Conservation (phyloP, 2,113 vertebrate genomes). For the Neotoma lepida region DNA sequence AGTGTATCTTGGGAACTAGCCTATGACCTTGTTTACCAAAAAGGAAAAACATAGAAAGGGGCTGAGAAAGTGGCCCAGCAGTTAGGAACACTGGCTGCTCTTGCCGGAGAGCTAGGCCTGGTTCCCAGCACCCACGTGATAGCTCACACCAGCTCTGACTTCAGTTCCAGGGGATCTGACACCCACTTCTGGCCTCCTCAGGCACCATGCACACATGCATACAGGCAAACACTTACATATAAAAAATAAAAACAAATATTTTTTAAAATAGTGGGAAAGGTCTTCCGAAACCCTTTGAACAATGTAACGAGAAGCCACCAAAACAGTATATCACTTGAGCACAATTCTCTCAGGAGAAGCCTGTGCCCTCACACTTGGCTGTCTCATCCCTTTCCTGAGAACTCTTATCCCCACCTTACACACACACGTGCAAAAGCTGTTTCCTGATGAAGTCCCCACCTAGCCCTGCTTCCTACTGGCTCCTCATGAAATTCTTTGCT, state of each 20-base stretch:
- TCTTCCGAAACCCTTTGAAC: not conserved
- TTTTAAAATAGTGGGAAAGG: not conserved
- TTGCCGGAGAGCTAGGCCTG: not conserved
- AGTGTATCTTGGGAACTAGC: not conserved
- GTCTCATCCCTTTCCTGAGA: not conserved
- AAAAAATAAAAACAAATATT: not conserved
- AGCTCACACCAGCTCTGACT: not conserved
- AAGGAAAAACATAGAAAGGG: not conserved
- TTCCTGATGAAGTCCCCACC: not conserved
- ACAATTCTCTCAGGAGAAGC: not conserved
- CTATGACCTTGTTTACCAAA: not conserved
- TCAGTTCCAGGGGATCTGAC: not conserved
- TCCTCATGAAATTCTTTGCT: not conserved
- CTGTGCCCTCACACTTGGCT: too few relatives aligned
- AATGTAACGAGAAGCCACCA: not conserved
- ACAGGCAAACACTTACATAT: not conserved
- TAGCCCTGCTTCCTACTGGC: not conserved
- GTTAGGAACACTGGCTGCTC: not conserved
- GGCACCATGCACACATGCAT: not conserved
- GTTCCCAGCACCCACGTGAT: not conserved
- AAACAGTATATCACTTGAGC: not conserved
- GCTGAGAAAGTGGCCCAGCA: not conserved
- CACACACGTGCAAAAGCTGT: not conserved
- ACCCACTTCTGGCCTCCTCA: not conserved
- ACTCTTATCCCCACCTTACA: not conserved